A percentile compares a stretch with the other conserved stretches of the same genome.
phyloP scores from a whole-genome alignment of 2,888 invertebrate genomes.

The Thera obeliscata region DNA sequence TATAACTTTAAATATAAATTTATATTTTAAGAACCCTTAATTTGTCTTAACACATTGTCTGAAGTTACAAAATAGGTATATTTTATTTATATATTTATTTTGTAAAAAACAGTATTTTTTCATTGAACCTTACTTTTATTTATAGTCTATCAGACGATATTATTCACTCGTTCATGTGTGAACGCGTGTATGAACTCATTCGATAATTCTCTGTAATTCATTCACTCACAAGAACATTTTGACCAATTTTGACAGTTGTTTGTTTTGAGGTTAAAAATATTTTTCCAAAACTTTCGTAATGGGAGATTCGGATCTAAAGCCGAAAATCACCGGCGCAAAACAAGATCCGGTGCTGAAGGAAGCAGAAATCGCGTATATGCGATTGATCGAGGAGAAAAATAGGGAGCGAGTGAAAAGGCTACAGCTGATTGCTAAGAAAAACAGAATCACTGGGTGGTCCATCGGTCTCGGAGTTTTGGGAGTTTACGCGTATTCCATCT shows the following conservation, averaged over 20 bases:
- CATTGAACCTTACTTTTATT: too few relatives aligned
- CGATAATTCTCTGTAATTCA: not conserved
- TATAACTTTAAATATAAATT: too few relatives aligned
- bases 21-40: too few relatives aligned
- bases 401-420: slow-evolving; percentile 88
- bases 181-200: too few relatives aligned
- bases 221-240: not conserved
- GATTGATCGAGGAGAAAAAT: slow-evolving; percentile 91
- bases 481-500: slow-evolving; percentile 94
- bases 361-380: slow-evolving; percentile 91
- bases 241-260: slow-evolving; percentile 10
- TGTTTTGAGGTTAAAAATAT: slow-evolving; percentile 59
- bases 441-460: slow-evolving; percentile 87
- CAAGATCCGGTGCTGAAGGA: slow-evolving; percentile 78
- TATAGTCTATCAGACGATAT: too few relatives aligned
- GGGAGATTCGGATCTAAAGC: slow-evolving; percentile 71
- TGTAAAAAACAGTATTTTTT: too few relatives aligned
- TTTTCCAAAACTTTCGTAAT: slow-evolving; percentile 63
- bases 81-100: too few relatives aligned
- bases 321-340: slow-evolving; percentile 63
- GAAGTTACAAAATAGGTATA: too few relatives aligned
- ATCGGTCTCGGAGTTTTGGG: slow-evolving; percentile 88
- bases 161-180: not conserved
- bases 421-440: slow-evolving; percentile 85
- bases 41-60: too few relatives aligned